A percentile compares a stretch with the other conserved stretches of the same genome.
Evolutionary conservation across 2,888 invertebrate genomes (phyloP).

Genomic region (Mythimna vitellina): DNA sequence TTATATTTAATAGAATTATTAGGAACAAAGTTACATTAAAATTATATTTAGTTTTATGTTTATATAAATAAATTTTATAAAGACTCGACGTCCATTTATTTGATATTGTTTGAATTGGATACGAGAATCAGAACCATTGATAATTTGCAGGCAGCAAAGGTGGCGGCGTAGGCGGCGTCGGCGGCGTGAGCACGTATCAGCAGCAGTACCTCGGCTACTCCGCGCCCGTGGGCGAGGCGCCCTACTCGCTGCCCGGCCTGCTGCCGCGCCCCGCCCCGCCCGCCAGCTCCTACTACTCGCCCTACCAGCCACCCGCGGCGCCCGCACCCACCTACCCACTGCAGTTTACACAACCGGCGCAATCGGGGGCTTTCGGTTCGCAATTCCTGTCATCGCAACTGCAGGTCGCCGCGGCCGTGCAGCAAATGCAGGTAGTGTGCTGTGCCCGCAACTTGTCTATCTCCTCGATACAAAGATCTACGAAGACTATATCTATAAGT

Average conservation of each 20-base stretch:
- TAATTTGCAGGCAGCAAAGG: constrained; percentile 81
- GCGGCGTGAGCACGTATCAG: constrained; percentile 87
- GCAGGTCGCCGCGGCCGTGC: constrained; percentile 87
- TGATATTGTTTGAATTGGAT: constrained; percentile 1
- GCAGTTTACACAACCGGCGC: constrained; percentile 92
- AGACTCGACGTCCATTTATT: constrained; percentile 46
- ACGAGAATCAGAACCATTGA: constrained; percentile 17
- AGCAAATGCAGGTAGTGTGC: constrained; percentile 85
- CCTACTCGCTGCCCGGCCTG: constrained; percentile 85
- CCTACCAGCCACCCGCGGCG: constrained; percentile 87
- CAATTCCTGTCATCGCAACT: constrained; percentile 87
- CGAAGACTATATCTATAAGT: constrained; percentile 17
- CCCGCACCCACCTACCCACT: constrained; percentile 91
- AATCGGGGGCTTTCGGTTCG: constrained; percentile 87
- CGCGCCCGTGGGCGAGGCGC: constrained; percentile 85
- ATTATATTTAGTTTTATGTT: constrained; percentile 8
- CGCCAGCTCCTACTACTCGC: constrained; percentile 87
- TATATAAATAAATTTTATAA: constrained; percentile 11
- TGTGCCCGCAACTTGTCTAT: not conserved
- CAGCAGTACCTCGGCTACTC: constrained; percentile 89
- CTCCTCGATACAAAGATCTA: not conserved
- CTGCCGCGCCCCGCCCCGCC: constrained; percentile 87
- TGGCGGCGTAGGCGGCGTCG: constrained; percentile 84
- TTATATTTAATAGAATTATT: no score
- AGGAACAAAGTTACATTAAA: constrained; percentile 24